A percentile compares a stretch with the other conserved stretches of the same genome.
These are phyloP conservation scores for Psylliodes chrysocephalus DNA, from an alignment of 2,888 invertebrate genomes.

Conservation along the genomic window DNA sequence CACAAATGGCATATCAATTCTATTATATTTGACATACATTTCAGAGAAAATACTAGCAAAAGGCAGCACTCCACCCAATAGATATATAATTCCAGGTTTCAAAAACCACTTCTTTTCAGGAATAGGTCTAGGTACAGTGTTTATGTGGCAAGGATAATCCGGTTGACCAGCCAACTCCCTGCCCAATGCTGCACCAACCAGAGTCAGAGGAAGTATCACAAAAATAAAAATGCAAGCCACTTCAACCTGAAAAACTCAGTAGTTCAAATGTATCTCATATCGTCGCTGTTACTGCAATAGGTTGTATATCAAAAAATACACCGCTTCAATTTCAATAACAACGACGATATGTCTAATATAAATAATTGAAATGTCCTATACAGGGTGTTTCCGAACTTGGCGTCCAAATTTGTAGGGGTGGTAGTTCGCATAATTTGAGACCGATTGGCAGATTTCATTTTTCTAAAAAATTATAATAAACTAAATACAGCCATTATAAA, in stretches of 20 bases:
- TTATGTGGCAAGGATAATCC: constrained; percentile 97
- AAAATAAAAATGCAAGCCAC: constrained; percentile 98
- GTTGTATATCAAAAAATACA: too few relatives aligned
- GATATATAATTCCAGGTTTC: constrained; percentile 95
- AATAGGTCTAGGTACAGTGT: constrained; percentile 97
- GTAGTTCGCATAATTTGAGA: too few relatives aligned
- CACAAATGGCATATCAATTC: too few relatives aligned
- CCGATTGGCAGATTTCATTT: too few relatives aligned
- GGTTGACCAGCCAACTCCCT: constrained; percentile 96
- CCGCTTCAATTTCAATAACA: too few relatives aligned
- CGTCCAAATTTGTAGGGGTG: too few relatives aligned
- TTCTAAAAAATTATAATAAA: too few relatives aligned
- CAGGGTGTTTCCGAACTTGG: too few relatives aligned
- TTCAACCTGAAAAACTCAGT: constrained; percentile 75
- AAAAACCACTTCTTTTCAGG: constrained; percentile 99
- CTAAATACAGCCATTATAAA: too few relatives aligned
- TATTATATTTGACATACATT: constrained; percentile 77
- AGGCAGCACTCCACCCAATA: constrained; percentile 95
- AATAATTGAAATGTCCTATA: too few relatives aligned
- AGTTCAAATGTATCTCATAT: neutral
- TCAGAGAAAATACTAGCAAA: constrained; percentile 99
- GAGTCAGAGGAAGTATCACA: constrained; percentile 94
- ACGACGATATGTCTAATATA: too few relatives aligned
- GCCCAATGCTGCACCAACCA: constrained; percentile 96
- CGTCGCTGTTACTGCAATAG: too few relatives aligned